Percentiles rank a stretch among this genome's conserved stretches.
These are phyloP conservation scores for Glossosoma conforme DNA, from an alignment of 1,140 invertebrate genomes.

Conservation along the genomic window DNA sequence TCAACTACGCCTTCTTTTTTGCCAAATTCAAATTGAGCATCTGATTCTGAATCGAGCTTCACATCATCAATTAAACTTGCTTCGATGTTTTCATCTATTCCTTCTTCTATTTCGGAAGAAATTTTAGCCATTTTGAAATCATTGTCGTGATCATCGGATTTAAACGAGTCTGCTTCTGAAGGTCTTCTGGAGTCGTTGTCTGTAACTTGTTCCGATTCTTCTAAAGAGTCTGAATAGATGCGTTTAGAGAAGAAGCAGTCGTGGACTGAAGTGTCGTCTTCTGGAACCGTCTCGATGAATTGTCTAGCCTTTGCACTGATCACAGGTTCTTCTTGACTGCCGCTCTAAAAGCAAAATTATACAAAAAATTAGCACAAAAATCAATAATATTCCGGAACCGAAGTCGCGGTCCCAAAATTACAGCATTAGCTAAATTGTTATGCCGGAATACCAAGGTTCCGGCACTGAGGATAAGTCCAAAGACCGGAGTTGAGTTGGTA, in stretches of 20 bases:
- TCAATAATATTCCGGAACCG: too few species aligned
- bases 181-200: conserved; percentile 45
- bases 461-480: too few species aligned
- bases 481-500: too few species aligned
- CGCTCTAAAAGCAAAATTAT: neutral
- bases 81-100: conserved; percentile 42
- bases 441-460: too few species aligned
- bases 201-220: conserved; percentile 46
- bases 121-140: conserved; percentile 28
- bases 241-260: conserved; percentile 52
- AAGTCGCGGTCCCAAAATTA: too few species aligned
- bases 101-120: conserved; percentile 29
- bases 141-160: conserved; percentile 43
- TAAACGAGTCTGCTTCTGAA: conserved; percentile 49
- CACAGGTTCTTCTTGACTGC: conserved; percentile 34
- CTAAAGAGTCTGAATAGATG: conserved; percentile 50
- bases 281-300: conserved; percentile 50
- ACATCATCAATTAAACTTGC: conserved; percentile 15
- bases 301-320: conserved; percentile 50
- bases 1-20: conserved; percentile 24
- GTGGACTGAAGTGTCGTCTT: conserved; percentile 47
- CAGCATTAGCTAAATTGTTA: too few species aligned
- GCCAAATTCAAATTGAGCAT: conserved; percentile 13
- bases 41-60: conserved; percentile 8
- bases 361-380: too few species aligned